A percentile compares a stretch with the other conserved stretches of the same genome.
Evolutionary conservation across 2,888 invertebrate genomes (phyloP).

Genomic region (Drosophila nigricruria): DNA sequence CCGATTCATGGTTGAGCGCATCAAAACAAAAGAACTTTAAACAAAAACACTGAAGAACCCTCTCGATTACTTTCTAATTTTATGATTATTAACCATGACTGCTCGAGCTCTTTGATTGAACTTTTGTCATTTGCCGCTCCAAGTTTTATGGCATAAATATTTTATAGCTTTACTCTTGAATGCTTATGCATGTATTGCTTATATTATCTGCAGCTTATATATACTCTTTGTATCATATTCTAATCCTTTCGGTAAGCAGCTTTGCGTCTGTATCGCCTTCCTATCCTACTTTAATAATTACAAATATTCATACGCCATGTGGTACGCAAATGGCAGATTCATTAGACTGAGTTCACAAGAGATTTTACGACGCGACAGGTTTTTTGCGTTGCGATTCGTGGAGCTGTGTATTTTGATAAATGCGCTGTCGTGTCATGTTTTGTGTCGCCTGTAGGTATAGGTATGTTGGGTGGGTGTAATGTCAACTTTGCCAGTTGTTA

Average conservation of each 20-base stretch:
- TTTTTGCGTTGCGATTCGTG: conserved; percentile 34
- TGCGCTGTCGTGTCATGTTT: conserved; percentile 40
- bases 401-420: conserved; percentile 37
- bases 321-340: conserved; percentile 12
- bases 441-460: not conserved
- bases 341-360: conserved; percentile 20
- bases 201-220: not conserved
- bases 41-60: conserved; percentile 2
- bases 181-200: conserved; percentile 1
- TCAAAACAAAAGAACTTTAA: conserved; percentile 15
- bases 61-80: conserved; percentile 17
- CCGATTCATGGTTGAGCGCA: conserved; percentile 19
- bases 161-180: not conserved
- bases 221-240: not conserved
- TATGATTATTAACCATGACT: conserved; percentile 24
- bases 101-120: not conserved
- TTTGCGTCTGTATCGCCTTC: not conserved
- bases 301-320: conserved; percentile 28
- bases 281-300: conserved; percentile 36
- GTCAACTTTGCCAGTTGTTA: conserved; percentile 33
- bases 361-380: conserved; percentile 18
- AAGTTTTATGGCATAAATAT: conserved; percentile 1
- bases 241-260: conserved; percentile 3
- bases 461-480: not conserved
- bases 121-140: not conserved